Evolutionary conservation across 2,888 invertebrate genomes (phyloP).

Genomic region (Idaea aversata): DNA sequence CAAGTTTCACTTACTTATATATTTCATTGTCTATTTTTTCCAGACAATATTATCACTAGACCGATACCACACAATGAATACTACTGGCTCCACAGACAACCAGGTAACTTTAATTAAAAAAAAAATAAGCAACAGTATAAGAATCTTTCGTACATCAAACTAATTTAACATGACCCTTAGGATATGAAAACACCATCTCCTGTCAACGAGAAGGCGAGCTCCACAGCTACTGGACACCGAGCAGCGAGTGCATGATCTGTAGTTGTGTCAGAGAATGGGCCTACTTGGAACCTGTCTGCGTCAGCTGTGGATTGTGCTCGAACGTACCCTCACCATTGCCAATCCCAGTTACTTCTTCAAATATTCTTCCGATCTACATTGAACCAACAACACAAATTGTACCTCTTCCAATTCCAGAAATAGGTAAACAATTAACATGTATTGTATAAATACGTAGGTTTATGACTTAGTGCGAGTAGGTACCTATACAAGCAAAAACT

Average conservation of each 20-base stretch:
- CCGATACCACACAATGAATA: slow-evolving; percentile 41
- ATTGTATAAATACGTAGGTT: too few relatives aligned
- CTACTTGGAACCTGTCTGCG: slow-evolving; percentile 49
- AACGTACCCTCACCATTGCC: slow-evolving; percentile 15
- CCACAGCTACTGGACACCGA: slow-evolving; percentile 43
- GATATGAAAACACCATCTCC: slow-evolving; percentile 34
- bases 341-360: background rate
- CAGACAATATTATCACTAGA: slow-evolving; percentile 40
- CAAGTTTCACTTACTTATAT: too few relatives aligned
- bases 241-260: slow-evolving; percentile 53
- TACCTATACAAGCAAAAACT: background rate
- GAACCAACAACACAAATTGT: slow-evolving; percentile 4
- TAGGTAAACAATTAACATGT: background rate
- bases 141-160: background rate
- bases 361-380: background rate
- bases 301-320: slow-evolving; percentile 46
- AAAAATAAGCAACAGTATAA: background rate
- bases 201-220: slow-evolving; percentile 53
- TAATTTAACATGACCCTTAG: slow-evolving; percentile 32
- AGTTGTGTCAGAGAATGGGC: slow-evolving; percentile 47
- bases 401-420: background rate
- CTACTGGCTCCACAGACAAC: slow-evolving; percentile 40
- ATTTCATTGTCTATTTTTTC: slow-evolving; percentile 19
- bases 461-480: too few relatives aligned
- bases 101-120: slow-evolving; percentile 38